Evolutionary conservation across 2,113 vertebrate genomes (phyloP).

Genomic region (Caretta caretta): DNA sequence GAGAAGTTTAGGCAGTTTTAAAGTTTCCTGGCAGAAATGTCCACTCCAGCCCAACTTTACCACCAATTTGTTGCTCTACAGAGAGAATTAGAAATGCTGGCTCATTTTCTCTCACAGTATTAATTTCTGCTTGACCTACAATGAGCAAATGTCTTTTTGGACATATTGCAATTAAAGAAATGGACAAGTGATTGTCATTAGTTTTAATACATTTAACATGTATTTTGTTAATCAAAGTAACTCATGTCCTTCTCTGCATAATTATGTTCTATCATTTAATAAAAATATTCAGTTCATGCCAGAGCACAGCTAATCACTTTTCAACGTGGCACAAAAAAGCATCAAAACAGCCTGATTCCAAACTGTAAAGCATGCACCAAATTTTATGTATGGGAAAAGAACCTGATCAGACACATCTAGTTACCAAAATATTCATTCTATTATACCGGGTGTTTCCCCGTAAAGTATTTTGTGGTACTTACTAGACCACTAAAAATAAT

Average conservation of each 20-base stretch:
- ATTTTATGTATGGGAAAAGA: not conserved
- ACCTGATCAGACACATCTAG: rapidly evolving
- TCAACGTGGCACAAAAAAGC: not conserved
- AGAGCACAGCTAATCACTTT: not conserved
- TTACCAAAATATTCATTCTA: not conserved
- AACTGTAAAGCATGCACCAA: not conserved
- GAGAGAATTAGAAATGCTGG: not conserved
- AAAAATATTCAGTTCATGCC: not conserved
- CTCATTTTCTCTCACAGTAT: not conserved
- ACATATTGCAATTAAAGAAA: not conserved
- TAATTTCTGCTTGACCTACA: not conserved
- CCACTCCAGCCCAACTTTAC: not conserved
- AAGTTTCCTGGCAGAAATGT: conserved; percentile 33
- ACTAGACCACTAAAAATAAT: rapidly evolving
- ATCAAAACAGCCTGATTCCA: not conserved
- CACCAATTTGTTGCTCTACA: not conserved
- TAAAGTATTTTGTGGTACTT: not conserved
- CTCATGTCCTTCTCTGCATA: not conserved
- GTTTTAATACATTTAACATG: not conserved
- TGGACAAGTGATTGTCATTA: not conserved
- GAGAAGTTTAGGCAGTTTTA: not conserved
- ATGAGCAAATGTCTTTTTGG: not conserved
- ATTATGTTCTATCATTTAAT: conserved; percentile 12
- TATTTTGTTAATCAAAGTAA: not conserved
- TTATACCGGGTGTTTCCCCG: not conserved